Conservation (phyloP, 1,140 invertebrate species). For the Musca domestica region DNA sequence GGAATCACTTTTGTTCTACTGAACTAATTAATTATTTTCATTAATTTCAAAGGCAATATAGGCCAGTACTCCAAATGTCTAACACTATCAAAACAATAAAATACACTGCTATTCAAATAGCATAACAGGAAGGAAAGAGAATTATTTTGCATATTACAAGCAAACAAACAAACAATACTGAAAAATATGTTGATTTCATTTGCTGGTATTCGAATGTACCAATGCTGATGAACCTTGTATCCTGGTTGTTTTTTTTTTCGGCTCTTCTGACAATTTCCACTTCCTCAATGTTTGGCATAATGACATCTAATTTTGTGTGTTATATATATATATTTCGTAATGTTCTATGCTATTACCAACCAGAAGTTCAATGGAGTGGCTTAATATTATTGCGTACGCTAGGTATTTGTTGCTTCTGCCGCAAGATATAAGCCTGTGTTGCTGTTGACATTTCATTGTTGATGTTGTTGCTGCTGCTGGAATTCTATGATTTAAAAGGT, state of each 20-base stretch:
- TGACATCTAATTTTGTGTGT: not conserved
- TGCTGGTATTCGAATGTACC: too few species aligned
- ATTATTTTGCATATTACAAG: not conserved
- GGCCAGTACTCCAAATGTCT: too few species aligned
- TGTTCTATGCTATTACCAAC: not conserved
- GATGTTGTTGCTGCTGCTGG: not conserved
- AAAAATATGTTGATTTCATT: not conserved
- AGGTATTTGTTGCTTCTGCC: not conserved
- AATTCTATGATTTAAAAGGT: constrained; percentile 1
- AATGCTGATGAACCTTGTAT: too few species aligned
- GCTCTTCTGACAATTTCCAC: not conserved
- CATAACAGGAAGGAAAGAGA: not conserved
- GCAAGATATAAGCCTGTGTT: not conserved
- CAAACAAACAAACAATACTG: not conserved
- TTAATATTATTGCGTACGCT: not conserved
- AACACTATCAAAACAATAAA: too few species aligned
- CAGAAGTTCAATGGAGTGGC: too few species aligned
- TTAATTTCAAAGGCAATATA: too few species aligned
- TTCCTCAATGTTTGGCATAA: constrained; percentile 3
- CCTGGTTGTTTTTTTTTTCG: not conserved
- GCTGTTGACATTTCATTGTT: not conserved
- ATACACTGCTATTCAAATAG: too few species aligned
- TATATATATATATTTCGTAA: not conserved
- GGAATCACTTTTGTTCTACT: too few species aligned
- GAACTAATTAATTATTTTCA: too few species aligned